A percentile compares a stretch with the other conserved stretches of the same genome.
Conservation (phyloP, 2,113 vertebrate species). For the Eidolon helvum region DNA sequence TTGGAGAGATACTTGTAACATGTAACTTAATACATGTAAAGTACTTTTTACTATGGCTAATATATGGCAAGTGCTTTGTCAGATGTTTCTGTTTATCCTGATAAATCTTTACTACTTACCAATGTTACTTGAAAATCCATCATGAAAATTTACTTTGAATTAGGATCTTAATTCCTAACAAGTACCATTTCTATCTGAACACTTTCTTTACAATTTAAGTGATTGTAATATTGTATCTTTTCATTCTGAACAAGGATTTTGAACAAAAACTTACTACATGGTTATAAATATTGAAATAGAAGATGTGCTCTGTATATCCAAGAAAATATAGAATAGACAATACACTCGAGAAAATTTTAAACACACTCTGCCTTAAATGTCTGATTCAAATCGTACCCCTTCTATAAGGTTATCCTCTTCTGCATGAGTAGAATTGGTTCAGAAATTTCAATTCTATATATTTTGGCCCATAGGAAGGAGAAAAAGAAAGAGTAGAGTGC, state of each 20-base stretch:
- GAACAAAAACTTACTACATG: not conserved
- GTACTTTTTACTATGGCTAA: not conserved
- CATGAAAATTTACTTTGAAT: not conserved
- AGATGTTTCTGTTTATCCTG: not conserved
- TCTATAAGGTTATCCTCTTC: not conserved
- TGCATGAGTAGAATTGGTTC: not conserved
- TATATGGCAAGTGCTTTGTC: not conserved
- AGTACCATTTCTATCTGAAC: not conserved
- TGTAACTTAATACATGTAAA: not conserved
- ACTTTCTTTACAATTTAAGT: not conserved
- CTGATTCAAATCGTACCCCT: not conserved
- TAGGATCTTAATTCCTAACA: not conserved
- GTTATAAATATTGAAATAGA: not conserved
- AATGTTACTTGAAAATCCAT: not conserved
- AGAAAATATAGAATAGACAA: not conserved
- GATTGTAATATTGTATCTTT: not conserved
- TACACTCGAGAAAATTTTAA: not conserved
- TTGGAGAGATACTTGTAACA: not conserved
- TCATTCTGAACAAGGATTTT: not conserved
- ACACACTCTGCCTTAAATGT: not conserved
- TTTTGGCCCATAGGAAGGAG: not conserved
- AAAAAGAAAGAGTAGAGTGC: not conserved
- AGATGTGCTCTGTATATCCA: not conserved
- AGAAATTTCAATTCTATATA: not conserved
- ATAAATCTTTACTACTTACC: not conserved